Evolutionary conservation across 2,888 invertebrate genomes (phyloP), one percentile per base, ranked within the genome.

Genomic region (Tiliacea aurago): DNA sequence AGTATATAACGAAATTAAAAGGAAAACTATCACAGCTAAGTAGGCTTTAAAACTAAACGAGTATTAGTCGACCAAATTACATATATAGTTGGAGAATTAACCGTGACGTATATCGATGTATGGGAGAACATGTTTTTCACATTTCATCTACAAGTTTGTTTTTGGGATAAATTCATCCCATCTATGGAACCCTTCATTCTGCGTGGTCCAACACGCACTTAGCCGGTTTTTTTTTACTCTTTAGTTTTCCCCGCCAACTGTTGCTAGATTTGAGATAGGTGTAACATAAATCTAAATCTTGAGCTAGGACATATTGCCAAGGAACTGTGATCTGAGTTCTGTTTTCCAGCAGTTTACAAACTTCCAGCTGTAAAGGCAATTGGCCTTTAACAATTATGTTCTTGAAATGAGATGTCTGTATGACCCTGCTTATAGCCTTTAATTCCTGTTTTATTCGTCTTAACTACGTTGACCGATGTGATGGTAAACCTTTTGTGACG

Each of bases 401-500:
- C 28, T 47, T 69, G 11, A 45, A 63, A 63, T 28, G 4, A 13
- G n/a, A 41, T 41, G 15, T 53, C 15, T 1, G 10, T 28, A 13
- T 49, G 28, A 49, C 43, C n/a, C 43, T 61, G n/a, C 9, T 41
- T 37, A 9, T 5, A 18, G 33, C 18, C 28, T 53, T n/a, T 11
- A 53, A 23, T 45, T 66, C 53, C 37, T 55, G 23, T 72, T 61
- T 43, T 56, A 61, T 81, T 70, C 55, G 65, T 59, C 69, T 68
- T 59, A 74, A 55, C 56, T 69, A 72, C 33, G 59, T 74, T 72
- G 71, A 73, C 53, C 59, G 47, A 73, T 78, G 65, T 62, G 55
- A 70, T 83, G 62, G 43, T 65, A 71, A 83, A 70, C 37, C 45
- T 69, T 70, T 71, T 47, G 73, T 70, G 64, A 72, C 59, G 65